A percentile compares a stretch with the other conserved stretches of the same genome.
These are phyloP conservation scores for Siphamia tubifer DNA, from an alignment of 2,113 vertebrate species.

Conservation along the genomic window DNA sequence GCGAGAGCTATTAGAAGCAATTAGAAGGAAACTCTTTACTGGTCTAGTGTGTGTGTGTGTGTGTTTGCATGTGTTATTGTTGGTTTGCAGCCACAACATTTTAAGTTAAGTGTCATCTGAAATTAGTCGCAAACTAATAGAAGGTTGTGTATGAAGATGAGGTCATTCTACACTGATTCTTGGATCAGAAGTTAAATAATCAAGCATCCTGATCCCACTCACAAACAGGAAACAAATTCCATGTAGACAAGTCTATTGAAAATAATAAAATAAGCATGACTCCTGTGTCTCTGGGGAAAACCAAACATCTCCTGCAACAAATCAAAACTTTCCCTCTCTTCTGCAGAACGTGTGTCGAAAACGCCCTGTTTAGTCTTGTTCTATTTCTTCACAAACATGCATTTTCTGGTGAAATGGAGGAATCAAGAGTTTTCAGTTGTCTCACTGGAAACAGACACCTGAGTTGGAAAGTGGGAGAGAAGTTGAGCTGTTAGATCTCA, in stretches of 20 bases:
- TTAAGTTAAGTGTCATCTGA: no score
- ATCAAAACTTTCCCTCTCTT: slow-evolving; percentile 72
- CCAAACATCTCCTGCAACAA: slow-evolving; percentile 69
- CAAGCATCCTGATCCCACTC: slow-evolving; percentile 21
- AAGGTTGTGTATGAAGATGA: neutral
- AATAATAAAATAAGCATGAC: slow-evolving; percentile 66
- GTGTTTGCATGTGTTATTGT: neutral
- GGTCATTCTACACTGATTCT: neutral
- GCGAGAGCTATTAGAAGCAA: slow-evolving; percentile 34
- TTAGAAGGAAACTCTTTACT: slow-evolving; percentile 15
- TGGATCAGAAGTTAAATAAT: neutral
- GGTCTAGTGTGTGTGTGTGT: neutral
- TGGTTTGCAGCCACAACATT: neutral
- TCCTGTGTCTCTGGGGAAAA: slow-evolving; percentile 72
- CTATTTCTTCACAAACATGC: slow-evolving; percentile 77
- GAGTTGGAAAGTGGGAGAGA: slow-evolving; percentile 75
- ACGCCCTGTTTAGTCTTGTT: slow-evolving; percentile 78
- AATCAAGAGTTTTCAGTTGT: slow-evolving; percentile 78
- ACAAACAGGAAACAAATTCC: slow-evolving; percentile 34
- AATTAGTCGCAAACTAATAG: neutral
- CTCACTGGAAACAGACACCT: slow-evolving; percentile 71
- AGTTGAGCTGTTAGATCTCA: slow-evolving; percentile 78
- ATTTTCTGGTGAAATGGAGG: slow-evolving; percentile 67
- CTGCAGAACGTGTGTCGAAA: slow-evolving; percentile 54
- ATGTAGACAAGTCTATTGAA: slow-evolving; percentile 45